Evolutionary conservation across 2,113 vertebrate species (phyloP), one percentile per base, ranked within the genome.

Genomic region (Centropristis striata): DNA sequence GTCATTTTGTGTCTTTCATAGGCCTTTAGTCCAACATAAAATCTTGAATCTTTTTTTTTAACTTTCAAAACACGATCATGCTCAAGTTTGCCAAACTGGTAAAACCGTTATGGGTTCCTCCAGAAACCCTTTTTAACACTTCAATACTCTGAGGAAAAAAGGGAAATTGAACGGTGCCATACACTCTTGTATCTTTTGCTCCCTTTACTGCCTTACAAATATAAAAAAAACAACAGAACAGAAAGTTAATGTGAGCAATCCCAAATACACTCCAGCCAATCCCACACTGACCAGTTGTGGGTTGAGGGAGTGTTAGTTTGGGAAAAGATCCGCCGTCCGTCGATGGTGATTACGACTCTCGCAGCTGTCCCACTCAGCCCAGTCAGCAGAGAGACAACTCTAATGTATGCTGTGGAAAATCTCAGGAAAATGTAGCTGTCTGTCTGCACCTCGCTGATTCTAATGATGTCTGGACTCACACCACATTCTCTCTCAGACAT

Each of bases 351-450:
- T 84, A 85, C 0, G 64, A 69, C 71, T 85, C 46, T 47, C 54
- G 14, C 93, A 93, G 93, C 88, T 92, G 92, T 90, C 84, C 65
- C 64, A 44, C 66, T 92, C 78, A 84, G 63, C 55, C 44, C 71
- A 73, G 78, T 72, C 75, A 72, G 68, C 69, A 28, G 54, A 54
- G 60, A 49, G 51, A 37, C 50, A 66, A 51, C 73, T 50, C 53
- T 71, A 18, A 72, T 58, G 21, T 51, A 74, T 3, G n/a, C 51
- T 39, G 65, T 55, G 71, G 42, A 65, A 66, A 69, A 58, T 23
- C 49, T 25, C 25, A 32, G 60, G 54, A 68, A 58, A 69, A 50
- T 27, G n/a, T 63, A 69, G 70, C 81, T 75, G 66, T 83, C 60
- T 49, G 69, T 88, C 84, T 41, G 50, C 85, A 84, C 83, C 68